phyloP scores from a whole-genome alignment of 2,113 vertebrate genomes.

The Anseranas semipalmata region DNA sequence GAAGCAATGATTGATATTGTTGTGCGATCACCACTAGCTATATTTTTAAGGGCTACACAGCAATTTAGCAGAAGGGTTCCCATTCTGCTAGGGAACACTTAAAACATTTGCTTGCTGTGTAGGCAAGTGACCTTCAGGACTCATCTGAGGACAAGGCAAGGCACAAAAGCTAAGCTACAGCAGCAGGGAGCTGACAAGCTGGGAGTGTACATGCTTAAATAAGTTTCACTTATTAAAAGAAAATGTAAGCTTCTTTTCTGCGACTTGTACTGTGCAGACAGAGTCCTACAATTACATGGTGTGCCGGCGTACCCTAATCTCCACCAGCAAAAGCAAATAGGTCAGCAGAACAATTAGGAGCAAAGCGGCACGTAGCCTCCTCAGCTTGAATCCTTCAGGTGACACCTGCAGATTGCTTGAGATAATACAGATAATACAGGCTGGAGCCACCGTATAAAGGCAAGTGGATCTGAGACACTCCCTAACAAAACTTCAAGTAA shows the following conservation, averaged over 20 bases:
- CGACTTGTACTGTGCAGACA: background rate
- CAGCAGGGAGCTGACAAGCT: background rate
- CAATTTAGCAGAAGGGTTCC: background rate
- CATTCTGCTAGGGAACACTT: background rate
- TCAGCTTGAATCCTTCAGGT: background rate
- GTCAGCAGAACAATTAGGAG: background rate
- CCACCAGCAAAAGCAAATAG: background rate
- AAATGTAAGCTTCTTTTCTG: constrained; percentile 10
- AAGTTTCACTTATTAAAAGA: background rate
- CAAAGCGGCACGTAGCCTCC: background rate
- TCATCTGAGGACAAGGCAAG: background rate
- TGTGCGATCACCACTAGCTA: background rate
- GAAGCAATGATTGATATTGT: background rate
- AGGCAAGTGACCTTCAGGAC: background rate
- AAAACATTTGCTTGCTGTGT: background rate
- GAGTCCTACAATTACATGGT: background rate
- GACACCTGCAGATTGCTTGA: background rate
- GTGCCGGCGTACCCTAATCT: background rate
- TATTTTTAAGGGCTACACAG: background rate
- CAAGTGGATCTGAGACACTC: background rate
- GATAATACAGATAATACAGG: background rate
- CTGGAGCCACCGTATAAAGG: background rate
- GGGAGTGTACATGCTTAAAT: background rate
- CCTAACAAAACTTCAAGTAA: background rate
- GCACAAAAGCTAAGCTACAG: background rate